phyloP scores from a whole-genome alignment of 1,140 invertebrate genomes.

The Berghia stephanieae region DNA sequence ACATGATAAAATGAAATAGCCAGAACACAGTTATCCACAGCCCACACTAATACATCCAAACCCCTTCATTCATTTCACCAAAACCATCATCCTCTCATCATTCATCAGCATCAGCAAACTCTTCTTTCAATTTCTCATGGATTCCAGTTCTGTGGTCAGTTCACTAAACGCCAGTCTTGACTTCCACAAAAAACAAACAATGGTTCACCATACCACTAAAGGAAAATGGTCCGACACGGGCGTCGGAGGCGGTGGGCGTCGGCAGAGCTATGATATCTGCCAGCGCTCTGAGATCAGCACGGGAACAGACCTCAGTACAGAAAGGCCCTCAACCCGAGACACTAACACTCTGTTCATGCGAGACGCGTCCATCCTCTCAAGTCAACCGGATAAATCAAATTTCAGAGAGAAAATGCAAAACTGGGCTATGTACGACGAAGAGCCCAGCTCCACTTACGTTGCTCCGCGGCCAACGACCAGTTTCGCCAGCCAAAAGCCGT shows the following conservation, averaged over 20 bases:
- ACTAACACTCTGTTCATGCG: not conserved
- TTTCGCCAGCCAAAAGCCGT: not conserved
- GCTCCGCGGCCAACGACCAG: conserved; percentile 22
- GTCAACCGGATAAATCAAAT: conserved; percentile 4
- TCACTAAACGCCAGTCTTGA: not conserved
- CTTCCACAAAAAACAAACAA: not conserved
- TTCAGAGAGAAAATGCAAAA: conserved; percentile 25
- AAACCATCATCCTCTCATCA: too few species aligned
- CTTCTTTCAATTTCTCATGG: too few species aligned
- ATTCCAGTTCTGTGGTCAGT: conserved; percentile 4
- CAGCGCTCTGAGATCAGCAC: conserved; percentile 15
- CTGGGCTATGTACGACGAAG: conserved; percentile 1
- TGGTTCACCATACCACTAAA: not conserved
- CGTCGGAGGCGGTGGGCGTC: too few species aligned
- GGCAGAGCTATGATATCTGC: not conserved
- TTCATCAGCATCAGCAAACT: too few species aligned
- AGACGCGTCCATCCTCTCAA: not conserved
- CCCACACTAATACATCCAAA: too few species aligned
- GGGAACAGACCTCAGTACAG: conserved; percentile 22
- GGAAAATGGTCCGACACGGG: not conserved
- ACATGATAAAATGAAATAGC: too few species aligned
- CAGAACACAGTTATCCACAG: too few species aligned
- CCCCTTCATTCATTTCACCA: too few species aligned
- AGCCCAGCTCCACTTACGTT: not conserved
- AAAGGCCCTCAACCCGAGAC: conserved; percentile 15